Evolutionary conservation across 37 sponge, comb jelly and placozoan species (phyloP), one percentile per base, ranked within the genome.

Genomic region (Petrosia ficiformis): DNA sequence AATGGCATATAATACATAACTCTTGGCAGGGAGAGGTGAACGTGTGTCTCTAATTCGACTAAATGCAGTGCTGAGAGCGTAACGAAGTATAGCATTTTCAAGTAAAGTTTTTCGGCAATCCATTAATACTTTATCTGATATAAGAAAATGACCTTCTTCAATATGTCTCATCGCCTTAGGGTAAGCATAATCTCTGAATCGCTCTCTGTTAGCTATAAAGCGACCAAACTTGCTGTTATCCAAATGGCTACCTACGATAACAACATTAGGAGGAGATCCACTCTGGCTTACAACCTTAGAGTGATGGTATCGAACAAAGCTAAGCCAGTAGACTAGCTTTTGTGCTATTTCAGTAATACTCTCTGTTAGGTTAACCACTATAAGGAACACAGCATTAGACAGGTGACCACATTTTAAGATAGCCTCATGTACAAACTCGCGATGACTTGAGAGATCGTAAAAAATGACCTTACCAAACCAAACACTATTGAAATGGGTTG

Each of bases 241-340:
- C 14, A 11, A 5, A 61, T 61, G 63, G 42, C 79, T 78, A 4
- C 79, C 79, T 22, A 68, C 59, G 24, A 78, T 34, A 22, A 54
- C 40, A 25, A 78, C 40, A 32, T 68, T 78, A 16, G 79, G 79
- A 48, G 14, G 54, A 26, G 5, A 29, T 5, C 5, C 22, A 22
- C 28, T 6, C 28, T 5, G 11, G 25, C 42, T 22, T 21, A n/a
- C 3, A 31, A 28, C 22, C 70, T 58, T 28, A 33, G 69, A 16
- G n/a, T n/a, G 21, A 48, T 48, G 54, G 24, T 78, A 35, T 37
- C 58, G 39, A 28, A 78, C 14, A 5, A 78, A 68, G 34, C 57
- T 78, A 26, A 68, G 26, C 79, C 79, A 78, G 59, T 54, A 78
- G 14, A 11, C 57, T 16, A 78, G 56, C 40, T 44, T 16, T 21